Evolutionary conservation across 2,888 invertebrate species (phyloP), one percentile per base, ranked within the genome.

Genomic region (Trichacis sp.): DNA sequence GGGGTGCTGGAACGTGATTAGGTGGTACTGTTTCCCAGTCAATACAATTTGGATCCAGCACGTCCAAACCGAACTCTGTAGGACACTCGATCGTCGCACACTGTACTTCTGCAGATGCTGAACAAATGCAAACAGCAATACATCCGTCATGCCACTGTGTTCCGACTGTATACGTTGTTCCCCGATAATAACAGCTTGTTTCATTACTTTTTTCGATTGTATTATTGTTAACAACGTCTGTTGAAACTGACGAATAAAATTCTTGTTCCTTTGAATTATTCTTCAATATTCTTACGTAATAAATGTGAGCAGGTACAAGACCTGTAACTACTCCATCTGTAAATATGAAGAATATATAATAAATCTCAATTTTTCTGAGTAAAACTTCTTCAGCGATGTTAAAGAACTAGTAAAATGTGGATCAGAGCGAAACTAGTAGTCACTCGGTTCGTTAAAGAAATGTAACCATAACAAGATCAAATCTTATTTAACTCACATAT

Each of bases 21-120:
- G 90, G 88, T 0, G 94, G 94, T 17, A 90, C 91, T 0, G 93
- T 91, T 63, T 94, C 94, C 96, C 96, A 96, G 69, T 92, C 89
- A 6, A 95, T 86, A 77, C 96, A 96, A 63, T 92, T 89, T 0
- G 94, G 92, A 76, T 95, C 93, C 45, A 95, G 84, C 5, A 94
- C 89, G 77, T 95, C 95, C n/a, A 94, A 85, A 0, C 94, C 95
- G 64, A 93, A 94, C 73, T 92, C 92, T 0, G 92, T 91, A 68
- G 96, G 91, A 74, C 96, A 96, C 67, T 93, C 90, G 19, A 96
- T 87, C 42, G 92, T 91, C 0, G 91, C 89, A 77, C 96, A 96
- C 69, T 92, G 91, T 0, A 88, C 20, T 75, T 85, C 70, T 72
- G 91, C 92, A 1, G 87, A 86, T 1, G 88, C 88, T 1, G 88